Evolutionary conservation across 2,888 invertebrate genomes (phyloP).

Genomic region (Tricholauxania praeusta): DNA sequence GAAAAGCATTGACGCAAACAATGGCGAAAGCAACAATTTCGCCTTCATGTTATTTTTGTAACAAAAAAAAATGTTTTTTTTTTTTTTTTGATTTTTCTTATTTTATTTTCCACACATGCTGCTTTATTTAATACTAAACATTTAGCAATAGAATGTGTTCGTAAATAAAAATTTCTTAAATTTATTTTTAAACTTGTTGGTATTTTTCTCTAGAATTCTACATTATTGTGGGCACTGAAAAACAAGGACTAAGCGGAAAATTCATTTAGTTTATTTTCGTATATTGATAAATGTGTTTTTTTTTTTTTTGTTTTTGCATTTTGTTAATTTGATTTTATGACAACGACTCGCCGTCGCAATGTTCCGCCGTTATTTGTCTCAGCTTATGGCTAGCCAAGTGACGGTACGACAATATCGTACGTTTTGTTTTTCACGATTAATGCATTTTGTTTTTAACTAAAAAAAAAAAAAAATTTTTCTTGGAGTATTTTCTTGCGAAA

Average conservation of each 20-base stretch:
- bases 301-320: background rate
- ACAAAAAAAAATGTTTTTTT: background rate
- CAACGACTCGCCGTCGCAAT: slow-evolving; percentile 15
- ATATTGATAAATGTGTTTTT: background rate
- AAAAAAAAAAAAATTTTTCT: slow-evolving; percentile 12
- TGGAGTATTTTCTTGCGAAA: background rate
- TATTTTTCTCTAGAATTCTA: too few species aligned
- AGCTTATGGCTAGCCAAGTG: slow-evolving; percentile 30
- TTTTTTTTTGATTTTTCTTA: background rate
- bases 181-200: background rate
- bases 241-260: slow-evolving; percentile 9
- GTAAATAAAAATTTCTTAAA: slow-evolving; percentile 1
- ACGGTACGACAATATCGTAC: background rate
- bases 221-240: background rate
- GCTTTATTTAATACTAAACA: background rate
- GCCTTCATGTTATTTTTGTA: slow-evolving; percentile 3
- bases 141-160: background rate
- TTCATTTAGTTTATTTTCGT: slow-evolving; percentile 6
- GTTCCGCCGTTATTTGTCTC: background rate
- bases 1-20: slow-evolving; percentile 20
- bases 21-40: slow-evolving; percentile 15
- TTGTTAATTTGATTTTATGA: slow-evolving; percentile 20
- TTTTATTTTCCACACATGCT: slow-evolving; percentile 4
- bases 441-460: background rate
- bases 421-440: background rate